phyloP scores from a whole-genome alignment of 2,888 invertebrate genomes.

The Limulus polyphemus region DNA sequence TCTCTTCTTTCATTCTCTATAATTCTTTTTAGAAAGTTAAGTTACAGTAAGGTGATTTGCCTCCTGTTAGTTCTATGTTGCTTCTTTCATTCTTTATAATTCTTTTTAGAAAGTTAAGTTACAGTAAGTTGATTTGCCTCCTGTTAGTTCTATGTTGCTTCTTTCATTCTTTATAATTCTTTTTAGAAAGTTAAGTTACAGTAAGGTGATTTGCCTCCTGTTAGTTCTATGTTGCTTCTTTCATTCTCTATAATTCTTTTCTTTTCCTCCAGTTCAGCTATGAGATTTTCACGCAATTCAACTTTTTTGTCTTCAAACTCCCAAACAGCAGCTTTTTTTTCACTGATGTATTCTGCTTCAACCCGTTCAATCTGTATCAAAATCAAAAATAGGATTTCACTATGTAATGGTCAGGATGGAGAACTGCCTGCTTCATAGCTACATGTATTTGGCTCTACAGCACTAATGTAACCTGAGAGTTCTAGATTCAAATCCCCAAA shows the following conservation, averaged over 20 bases:
- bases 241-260: constrained; percentile 77
- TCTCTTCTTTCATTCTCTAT: constrained; percentile 77
- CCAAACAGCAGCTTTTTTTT: constrained; percentile 74
- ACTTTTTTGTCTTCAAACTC: constrained; percentile 92
- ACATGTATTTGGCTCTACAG: too few relatives aligned
- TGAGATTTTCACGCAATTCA: constrained; percentile 73
- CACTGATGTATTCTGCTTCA: constrained; percentile 71
- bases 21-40: too few relatives aligned
- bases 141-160: constrained; percentile 75
- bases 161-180: constrained; percentile 78
- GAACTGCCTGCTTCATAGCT: too few relatives aligned
- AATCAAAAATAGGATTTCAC: too few relatives aligned
- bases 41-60: constrained; percentile 25
- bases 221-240: constrained; percentile 72
- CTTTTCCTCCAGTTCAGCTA: constrained; percentile 86
- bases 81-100: constrained; percentile 76
- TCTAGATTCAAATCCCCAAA: too few relatives aligned
- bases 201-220: constrained; percentile 47
- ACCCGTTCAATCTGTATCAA: constrained; percentile 54
- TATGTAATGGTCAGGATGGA: too few relatives aligned
- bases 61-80: constrained; percentile 79
- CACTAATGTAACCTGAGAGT: too few relatives aligned
- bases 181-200: constrained; percentile 34
- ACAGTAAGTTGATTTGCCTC: constrained; percentile 40
- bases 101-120: constrained; percentile 42